Conservation (phyloP, 2,113 vertebrate species). For the Leptobrachium leishanense region DNA sequence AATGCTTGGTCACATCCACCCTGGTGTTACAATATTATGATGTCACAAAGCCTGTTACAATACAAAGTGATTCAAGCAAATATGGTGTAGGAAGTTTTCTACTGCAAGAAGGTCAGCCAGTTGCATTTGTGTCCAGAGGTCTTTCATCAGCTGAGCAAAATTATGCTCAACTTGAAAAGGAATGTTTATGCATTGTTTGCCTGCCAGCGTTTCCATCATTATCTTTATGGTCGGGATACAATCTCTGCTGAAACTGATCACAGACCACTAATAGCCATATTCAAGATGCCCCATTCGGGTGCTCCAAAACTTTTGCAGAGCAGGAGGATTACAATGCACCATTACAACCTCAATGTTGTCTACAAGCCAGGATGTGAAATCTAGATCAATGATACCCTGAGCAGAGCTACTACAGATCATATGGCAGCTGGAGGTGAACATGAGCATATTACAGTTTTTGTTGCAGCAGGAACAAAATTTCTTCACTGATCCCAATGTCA, state of each 20-base stretch:
- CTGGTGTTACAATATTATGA: no score
- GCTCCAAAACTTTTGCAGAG: constrained; percentile 49
- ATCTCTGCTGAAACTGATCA: constrained; percentile 2
- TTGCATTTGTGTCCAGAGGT: constrained; percentile 17
- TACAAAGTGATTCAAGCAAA: no score
- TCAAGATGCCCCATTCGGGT: constrained; percentile 1
- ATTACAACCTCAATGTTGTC: constrained; percentile 26
- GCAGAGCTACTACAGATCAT: constrained; percentile 6
- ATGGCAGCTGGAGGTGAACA: neutral
- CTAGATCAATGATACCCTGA: constrained; percentile 34
- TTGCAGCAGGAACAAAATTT: neutral
- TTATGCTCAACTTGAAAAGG: neutral
- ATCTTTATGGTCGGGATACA: neutral
- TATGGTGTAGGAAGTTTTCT: no score
- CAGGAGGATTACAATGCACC: constrained; percentile 46
- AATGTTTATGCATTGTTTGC: neutral
- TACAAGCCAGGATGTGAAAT: constrained; percentile 33
- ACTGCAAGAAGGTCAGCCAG: no score
- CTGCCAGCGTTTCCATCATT: neutral
- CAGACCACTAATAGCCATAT: constrained; percentile 7
- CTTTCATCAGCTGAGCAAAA: neutral
- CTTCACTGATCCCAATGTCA: no score
- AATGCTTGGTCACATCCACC: no score
- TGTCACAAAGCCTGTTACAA: no score
- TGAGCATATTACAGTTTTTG: neutral